Evolutionary conservation across 1,140 invertebrate species (phyloP).

Genomic region (Branchinecta lindahli): DNA sequence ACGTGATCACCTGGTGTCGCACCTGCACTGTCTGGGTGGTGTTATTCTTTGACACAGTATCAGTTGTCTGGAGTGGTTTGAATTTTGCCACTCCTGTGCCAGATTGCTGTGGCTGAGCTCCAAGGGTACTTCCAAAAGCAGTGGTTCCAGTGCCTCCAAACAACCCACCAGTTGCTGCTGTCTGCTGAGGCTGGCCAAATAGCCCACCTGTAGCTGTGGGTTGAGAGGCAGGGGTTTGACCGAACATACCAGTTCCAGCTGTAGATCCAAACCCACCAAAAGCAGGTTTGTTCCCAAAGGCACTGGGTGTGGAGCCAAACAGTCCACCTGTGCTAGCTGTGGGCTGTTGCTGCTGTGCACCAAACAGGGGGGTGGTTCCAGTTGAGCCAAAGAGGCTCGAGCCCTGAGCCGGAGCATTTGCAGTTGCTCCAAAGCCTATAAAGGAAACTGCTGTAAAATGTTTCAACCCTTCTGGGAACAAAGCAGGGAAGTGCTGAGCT

Average conservation of each 20-base stretch:
- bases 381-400: background rate
- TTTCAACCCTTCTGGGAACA: too few species aligned
- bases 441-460: too few species aligned
- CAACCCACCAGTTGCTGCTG: background rate
- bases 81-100: conserved; percentile 50
- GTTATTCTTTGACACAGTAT: conserved; percentile 79
- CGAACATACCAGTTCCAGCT: background rate
- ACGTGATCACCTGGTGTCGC: conserved; percentile 85
- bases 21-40: conserved; percentile 65
- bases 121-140: background rate
- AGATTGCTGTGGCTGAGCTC: background rate
- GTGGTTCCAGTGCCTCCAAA: background rate
- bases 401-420: background rate
- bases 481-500: too few species aligned
- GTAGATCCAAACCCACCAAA: background rate
- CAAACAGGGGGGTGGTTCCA: background rate
- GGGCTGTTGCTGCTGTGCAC: background rate
- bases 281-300: background rate
- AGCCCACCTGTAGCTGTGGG: background rate
- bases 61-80: conserved; percentile 64
- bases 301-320: background rate
- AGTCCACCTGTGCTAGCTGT: background rate
- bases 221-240: background rate
- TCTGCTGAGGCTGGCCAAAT: background rate
- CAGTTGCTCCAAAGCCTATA: background rate